Percentiles rank a stretch among this genome's conserved stretches.
phyloP scores from a whole-genome alignment of 2,113 vertebrate species.

The Chloebia gouldiae region DNA sequence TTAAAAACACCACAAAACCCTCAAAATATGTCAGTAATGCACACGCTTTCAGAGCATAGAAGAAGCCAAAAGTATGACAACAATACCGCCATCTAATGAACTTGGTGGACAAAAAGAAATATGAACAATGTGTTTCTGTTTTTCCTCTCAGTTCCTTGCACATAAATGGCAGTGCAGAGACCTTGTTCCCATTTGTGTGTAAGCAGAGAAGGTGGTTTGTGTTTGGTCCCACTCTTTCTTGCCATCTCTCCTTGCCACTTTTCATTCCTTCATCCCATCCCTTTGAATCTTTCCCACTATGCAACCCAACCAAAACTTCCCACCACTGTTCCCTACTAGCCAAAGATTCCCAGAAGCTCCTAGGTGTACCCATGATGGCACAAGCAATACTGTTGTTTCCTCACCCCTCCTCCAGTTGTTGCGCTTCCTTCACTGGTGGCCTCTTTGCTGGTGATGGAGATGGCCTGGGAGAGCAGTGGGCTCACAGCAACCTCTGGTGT shows the following conservation, averaged over 20 bases:
- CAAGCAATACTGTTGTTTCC: background rate
- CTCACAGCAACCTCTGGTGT: background rate
- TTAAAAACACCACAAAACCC: background rate
- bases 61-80: background rate
- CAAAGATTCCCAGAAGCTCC: background rate
- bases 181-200: background rate
- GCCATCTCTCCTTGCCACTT: background rate
- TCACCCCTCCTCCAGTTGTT: background rate
- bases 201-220: background rate
- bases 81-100: background rate
- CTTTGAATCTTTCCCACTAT: background rate
- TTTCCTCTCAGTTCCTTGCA: background rate
- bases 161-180: background rate
- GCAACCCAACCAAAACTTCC: background rate
- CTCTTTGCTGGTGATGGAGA: background rate
- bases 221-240: background rate
- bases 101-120: background rate
- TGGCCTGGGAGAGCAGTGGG: background rate
- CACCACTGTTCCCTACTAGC: background rate
- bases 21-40: background rate
- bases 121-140: background rate
- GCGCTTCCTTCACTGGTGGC: background rate
- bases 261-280: background rate
- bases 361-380: accelerated
- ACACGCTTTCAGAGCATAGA: background rate